Evolutionary conservation across 1,140 invertebrate genomes (phyloP), one percentile per base, ranked within the genome.

Genomic region (Euglossa dilemma): DNA sequence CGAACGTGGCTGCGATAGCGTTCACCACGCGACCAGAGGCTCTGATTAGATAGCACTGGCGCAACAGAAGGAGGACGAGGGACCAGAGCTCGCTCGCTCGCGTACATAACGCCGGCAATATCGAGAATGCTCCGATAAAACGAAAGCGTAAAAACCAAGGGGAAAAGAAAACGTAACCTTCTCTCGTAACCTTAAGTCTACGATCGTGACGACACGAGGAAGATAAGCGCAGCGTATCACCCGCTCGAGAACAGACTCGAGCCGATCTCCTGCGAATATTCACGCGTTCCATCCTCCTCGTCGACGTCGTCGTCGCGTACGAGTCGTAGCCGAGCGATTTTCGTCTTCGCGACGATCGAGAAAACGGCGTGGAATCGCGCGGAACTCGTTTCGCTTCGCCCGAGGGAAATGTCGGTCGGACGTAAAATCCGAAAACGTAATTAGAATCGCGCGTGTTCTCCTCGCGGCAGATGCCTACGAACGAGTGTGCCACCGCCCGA

Each of bases 131-230:
- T 43, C 20, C 70, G 86, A 85, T 82, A 88, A 85, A 88, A 54
- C 74, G 75, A 76, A 79, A 88, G 71, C 57, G 25, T 82, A 82
- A 88, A 87, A 85, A 82, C 45, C 25, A 54, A 61, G 50, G 54
- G 59, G 69, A 76, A 83, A 82, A 88, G 83, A 87, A 88, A 79
- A 87, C 69, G 75, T 83, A 87, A 88, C 83, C 82, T 87, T 87
- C 83, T 76, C 82, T 63, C 77, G 82, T 88, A 85, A 88, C 83
- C 86, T 84, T 80, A 78, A 85, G 83, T 61, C 61, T 70, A 70
- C 74, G 64, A 79, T 81, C 66, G 83, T 82, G 83, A 87, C 86
- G 83, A 85, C 83, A 85, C 69, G 28, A 72, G 57, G 61, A 59
- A 75, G 87, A 88, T 88, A 88, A 87, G 36, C 20, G 7, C 43